Percentiles rank a stretch among this genome's conserved stretches.
These are phyloP conservation scores for Isotomurus palustris DNA, from an alignment of 2,888 invertebrate species.

Conservation along the genomic window DNA sequence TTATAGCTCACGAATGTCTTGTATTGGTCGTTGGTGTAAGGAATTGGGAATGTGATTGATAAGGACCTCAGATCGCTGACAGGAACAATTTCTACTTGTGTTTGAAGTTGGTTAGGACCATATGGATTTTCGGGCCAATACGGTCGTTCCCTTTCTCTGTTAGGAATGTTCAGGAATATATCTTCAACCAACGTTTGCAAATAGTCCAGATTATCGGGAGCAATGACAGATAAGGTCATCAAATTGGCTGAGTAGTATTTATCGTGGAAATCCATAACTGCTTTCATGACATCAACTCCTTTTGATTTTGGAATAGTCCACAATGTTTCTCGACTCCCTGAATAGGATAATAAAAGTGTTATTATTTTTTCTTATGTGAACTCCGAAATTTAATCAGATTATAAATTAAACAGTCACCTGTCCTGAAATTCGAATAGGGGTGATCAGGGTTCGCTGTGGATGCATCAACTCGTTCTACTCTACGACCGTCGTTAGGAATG, in stretches of 20 bases:
- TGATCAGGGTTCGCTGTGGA: conserved; percentile 70
- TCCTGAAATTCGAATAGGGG: conserved; percentile 88
- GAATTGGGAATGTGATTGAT: conserved; percentile 63
- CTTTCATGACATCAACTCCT: conserved; percentile 76
- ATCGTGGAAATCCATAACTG: conserved; percentile 48
- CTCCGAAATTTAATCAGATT: background rate
- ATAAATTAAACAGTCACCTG: conserved; percentile 58
- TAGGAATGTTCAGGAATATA: conserved; percentile 48
- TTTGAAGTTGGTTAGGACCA: conserved; percentile 65
- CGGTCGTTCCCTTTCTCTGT: conserved; percentile 66
- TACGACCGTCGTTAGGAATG: conserved; percentile 77
- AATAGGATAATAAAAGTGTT: background rate
- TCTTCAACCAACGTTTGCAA: conserved; percentile 14
- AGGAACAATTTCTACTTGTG: conserved; percentile 71
- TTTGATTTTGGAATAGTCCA: conserved; percentile 61
- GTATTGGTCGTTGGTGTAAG: conserved; percentile 74
- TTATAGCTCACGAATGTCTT: conserved; percentile 65
- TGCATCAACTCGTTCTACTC: conserved; percentile 83
- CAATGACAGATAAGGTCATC: conserved; percentile 31
- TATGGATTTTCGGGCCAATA: conserved; percentile 79
- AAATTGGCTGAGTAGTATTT: conserved; percentile 23
- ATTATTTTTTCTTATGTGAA: background rate
- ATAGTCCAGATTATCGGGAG: conserved; percentile 18
- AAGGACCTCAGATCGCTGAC: conserved; percentile 59
- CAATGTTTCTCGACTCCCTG: conserved; percentile 24